Evolutionary conservation across 1,140 invertebrate genomes (phyloP).

Genomic region (Geopemphigus sp.): DNA sequence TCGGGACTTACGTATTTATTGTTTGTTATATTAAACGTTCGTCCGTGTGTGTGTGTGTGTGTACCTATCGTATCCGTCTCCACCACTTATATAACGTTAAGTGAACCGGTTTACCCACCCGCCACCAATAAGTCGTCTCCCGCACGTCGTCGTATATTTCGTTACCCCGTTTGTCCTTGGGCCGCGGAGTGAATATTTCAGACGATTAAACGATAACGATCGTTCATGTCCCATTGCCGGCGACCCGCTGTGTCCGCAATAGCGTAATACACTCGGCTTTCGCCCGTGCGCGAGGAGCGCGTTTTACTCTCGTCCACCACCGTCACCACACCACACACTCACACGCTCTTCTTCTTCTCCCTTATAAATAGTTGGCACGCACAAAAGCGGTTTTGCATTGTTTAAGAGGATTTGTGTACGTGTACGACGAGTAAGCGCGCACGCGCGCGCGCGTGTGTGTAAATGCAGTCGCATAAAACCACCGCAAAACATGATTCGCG

Average conservation of each 20-base stretch:
- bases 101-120: neutral
- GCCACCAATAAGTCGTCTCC: neutral
- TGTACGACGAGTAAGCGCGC: no score
- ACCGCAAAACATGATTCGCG: conserved; percentile 24
- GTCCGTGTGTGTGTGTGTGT: no score
- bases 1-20: no score
- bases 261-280: conserved; percentile 9
- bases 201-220: conserved; percentile 46
- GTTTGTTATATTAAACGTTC: no score
- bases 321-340: no score
- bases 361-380: conserved; percentile 41
- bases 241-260: conserved; percentile 35
- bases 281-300: neutral
- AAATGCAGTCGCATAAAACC: conserved; percentile 18
- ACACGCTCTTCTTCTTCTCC: neutral
- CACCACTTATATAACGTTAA: neutral
- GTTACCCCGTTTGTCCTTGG: conserved; percentile 28
- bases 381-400: conserved; percentile 42
- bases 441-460: neutral
- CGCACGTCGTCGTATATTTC: neutral
- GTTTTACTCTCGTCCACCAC: no score
- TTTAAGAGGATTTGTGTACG: conserved; percentile 27
- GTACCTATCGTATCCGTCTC: no score
- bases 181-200: conserved; percentile 31
- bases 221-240: conserved; percentile 30